Evolutionary conservation across 1,140 invertebrate species (phyloP), one percentile per base, ranked within the genome.

Genomic region (Elymnias hypermnestra): DNA sequence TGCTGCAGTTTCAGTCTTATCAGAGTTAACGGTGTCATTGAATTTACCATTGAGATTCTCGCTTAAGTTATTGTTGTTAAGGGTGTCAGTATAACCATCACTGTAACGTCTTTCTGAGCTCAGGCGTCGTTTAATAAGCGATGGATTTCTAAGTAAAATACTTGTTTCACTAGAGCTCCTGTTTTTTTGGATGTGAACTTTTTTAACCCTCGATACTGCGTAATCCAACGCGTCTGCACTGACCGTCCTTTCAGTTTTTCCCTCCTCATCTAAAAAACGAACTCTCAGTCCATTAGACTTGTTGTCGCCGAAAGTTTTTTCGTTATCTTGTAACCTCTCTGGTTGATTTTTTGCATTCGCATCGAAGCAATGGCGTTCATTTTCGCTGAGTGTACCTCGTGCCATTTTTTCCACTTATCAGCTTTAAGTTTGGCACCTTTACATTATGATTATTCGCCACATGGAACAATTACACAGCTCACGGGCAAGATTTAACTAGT

Each of bases 161-260:
- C 83, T 87, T 18, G 84, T 86, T 44, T 86, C 86, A 43, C 86
- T 87, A 8, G 83, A 87, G 49, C 83, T 83, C 44, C 86, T 78
- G 45, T 83, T 87, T 36, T 87, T 87, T 3, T 86, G 62, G 26
- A 87, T 77, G 59, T 87, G 84, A 46, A 87, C 74, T 56, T 87
- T 87, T 45, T 82, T 83, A 13, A 86, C 75, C 9, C 75, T 63
- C 8, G 73, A 51, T 0, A 74, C 71, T 0, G 72, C 60, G 19
- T 55, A 64, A 57, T 87, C 86, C 4, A 84, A 75, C 48, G 83
- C 79, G 52, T 87, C 84, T 9, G 83, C 63, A 40, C 72, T 85
- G 10, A 87, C 76, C 26, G 73, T 86, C 38, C 84, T 72, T 51
- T 84, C 82, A 7, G 81, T 87, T 46, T 86, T 87, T 8, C 83